phyloP scores from a whole-genome alignment of 2,797 vertebrate species.

The Percopsis omiscomaycus region DNA sequence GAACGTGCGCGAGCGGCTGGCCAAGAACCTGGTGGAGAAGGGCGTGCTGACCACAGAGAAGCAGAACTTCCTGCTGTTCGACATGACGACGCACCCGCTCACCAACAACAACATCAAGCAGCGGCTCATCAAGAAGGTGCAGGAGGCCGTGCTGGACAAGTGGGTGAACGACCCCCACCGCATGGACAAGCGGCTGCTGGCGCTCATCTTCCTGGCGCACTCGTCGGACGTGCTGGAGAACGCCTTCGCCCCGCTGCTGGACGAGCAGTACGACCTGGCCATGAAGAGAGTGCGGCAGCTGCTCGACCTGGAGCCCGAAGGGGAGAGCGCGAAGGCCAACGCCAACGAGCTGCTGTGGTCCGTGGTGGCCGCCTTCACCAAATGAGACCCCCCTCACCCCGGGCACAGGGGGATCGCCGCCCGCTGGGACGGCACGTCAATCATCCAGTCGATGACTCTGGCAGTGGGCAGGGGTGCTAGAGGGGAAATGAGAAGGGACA shows the following conservation, averaged over 20 bases:
- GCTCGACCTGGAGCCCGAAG: slow-evolving; percentile 92
- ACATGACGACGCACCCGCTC: slow-evolving; percentile 96
- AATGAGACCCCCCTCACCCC: slow-evolving; percentile 71
- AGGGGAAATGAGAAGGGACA: slow-evolving; percentile 3
- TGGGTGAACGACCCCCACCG: slow-evolving; percentile 96
- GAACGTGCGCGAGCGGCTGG: slow-evolving; percentile 91
- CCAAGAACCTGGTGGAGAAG: slow-evolving; percentile 96
- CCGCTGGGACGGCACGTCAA: slow-evolving; percentile 3
- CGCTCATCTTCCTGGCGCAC: slow-evolving; percentile 93
- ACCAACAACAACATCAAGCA: slow-evolving; percentile 97
- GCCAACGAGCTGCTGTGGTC: slow-evolving; percentile 93
- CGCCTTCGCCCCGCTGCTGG: slow-evolving; percentile 91
- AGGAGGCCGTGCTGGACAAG: slow-evolving; percentile 91
- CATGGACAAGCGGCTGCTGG: slow-evolving; percentile 94
- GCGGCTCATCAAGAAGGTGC: slow-evolving; percentile 94
- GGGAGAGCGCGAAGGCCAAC: slow-evolving; percentile 89
- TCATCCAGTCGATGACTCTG: slow-evolving; percentile 12
- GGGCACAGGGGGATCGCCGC: neutral
- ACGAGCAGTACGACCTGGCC: slow-evolving; percentile 95
- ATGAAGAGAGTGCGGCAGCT: slow-evolving; percentile 94
- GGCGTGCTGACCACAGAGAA: slow-evolving; percentile 96
- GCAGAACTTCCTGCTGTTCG: slow-evolving; percentile 96
- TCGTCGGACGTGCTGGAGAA: slow-evolving; percentile 96
- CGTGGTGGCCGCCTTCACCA: slow-evolving; percentile 94
- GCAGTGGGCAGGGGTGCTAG: neutral